Percentiles rank a stretch among this genome's conserved stretches.
Evolutionary conservation across 2,113 vertebrate genomes (phyloP).

Genomic region (Notiomystis cincta): DNA sequence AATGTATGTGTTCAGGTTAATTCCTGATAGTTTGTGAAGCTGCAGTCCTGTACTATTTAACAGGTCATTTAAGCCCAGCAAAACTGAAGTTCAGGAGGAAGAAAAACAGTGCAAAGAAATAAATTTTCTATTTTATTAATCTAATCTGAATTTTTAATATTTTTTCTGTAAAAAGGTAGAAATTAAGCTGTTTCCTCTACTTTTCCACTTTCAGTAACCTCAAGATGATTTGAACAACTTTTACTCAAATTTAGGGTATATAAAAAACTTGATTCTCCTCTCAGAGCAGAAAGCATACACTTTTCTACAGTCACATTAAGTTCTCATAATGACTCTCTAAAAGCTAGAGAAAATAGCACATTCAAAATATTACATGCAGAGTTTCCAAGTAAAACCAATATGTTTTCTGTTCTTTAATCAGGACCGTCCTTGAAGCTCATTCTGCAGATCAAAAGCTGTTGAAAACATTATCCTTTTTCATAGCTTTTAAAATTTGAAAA

Average conservation of each 20-base stretch:
- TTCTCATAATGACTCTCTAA: neutral
- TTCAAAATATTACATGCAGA: neutral
- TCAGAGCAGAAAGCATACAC: neutral
- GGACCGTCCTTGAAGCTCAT: neutral
- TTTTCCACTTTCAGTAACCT: neutral
- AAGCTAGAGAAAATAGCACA: neutral
- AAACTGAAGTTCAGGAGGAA: neutral
- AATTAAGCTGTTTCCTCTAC: neutral
- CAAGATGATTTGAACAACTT: neutral
- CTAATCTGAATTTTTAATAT: neutral
- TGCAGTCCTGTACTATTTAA: neutral
- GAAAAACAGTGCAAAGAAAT: neutral
- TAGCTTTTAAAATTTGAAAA: neutral
- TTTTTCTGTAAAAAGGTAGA: neutral
- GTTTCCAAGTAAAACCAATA: neutral
- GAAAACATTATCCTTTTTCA: neutral
- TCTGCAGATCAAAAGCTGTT: neutral
- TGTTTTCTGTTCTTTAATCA: neutral
- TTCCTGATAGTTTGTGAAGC: neutral
- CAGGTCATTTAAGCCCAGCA: neutral
- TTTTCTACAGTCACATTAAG: neutral
- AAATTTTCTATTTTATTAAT: neutral
- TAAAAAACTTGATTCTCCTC: neutral
- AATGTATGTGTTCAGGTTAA: neutral
- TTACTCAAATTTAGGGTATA: neutral